Conservation (phyloP, 35 echinoderm and acorn worm genomes). For the Acanthaster planci region DNA sequence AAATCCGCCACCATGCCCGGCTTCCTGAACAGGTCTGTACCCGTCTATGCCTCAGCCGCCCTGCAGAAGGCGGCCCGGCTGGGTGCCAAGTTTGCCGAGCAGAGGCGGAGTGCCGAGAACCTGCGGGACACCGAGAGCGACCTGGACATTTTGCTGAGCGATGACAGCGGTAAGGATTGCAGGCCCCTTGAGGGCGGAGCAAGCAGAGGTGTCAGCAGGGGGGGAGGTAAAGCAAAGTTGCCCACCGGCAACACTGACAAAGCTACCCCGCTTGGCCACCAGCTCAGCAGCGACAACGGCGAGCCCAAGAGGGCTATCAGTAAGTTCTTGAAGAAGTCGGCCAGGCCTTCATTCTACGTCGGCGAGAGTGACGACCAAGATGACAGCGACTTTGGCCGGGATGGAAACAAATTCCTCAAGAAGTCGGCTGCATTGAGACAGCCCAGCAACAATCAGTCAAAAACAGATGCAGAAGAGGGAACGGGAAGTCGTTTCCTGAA, state of each 20-base stretch:
- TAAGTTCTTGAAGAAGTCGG: slow-evolving; percentile 31
- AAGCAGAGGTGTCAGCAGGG: neutral
- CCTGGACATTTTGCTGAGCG: slow-evolving; percentile 9
- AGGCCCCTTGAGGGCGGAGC: neutral
- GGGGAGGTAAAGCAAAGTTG: neutral
- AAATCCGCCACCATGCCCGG: slow-evolving; percentile 28
- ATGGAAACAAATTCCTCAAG: slow-evolving; percentile 39
- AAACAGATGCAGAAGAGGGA: neutral
- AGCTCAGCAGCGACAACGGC: neutral
- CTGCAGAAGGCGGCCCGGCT: slow-evolving; percentile 36
- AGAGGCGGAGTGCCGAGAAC: slow-evolving; percentile 12
- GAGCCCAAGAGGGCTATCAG: neutral
- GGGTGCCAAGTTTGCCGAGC: slow-evolving; percentile 34
- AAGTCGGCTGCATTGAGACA: neutral
- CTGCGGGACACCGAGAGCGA: slow-evolving; percentile 33
- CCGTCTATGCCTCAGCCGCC: slow-evolving; percentile 25
- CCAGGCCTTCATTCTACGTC: slow-evolving; percentile 19
- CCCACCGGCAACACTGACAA: too few relatives aligned
- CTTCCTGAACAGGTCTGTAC: slow-evolving; percentile 36
- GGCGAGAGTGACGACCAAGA: slow-evolving; percentile 27
- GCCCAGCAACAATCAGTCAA: neutral
- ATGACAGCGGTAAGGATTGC: neutral
- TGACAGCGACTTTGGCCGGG: slow-evolving; percentile 1
- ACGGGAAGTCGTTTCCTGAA: neutral
- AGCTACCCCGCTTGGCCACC: neutral